These are phyloP conservation scores for Anolis apletophallus DNA, from an alignment of 2,797 vertebrate species.

Conservation along the genomic window DNA sequence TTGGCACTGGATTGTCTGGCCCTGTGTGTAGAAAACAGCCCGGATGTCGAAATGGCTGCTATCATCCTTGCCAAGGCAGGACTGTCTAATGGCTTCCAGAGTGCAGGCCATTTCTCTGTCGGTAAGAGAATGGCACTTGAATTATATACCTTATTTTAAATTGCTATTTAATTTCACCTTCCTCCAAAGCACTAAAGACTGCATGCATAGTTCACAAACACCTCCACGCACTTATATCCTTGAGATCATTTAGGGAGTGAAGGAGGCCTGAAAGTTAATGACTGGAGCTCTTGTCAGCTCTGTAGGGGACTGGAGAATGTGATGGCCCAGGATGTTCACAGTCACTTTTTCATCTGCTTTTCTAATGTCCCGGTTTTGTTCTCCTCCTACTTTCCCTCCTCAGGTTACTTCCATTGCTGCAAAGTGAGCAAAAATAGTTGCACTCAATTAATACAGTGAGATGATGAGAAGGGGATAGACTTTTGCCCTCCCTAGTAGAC, in stretches of 20 bases:
- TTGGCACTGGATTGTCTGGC: constrained; percentile 68
- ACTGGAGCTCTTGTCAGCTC: not conserved
- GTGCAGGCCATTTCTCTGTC: not conserved
- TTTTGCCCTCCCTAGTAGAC: too few species aligned
- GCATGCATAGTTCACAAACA: not conserved
- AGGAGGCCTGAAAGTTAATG: not conserved
- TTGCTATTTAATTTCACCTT: not conserved
- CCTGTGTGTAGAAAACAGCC: constrained; percentile 65
- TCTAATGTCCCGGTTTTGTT: too few species aligned
- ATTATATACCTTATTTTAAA: not conserved
- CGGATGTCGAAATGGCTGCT: rapidly evolving
- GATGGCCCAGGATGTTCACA: not conserved
- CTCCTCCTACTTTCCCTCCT: too few species aligned
- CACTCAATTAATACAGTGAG: too few species aligned
- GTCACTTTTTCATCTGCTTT: too few species aligned
- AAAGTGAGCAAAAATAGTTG: too few species aligned
- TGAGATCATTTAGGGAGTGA: too few species aligned
- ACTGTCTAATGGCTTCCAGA: not conserved
- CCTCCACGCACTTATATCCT: not conserved
- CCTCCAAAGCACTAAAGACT: not conserved
- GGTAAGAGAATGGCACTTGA: constrained; percentile 65
- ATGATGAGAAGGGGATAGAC: too few species aligned
- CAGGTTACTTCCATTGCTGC: too few species aligned
- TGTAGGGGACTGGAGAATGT: not conserved
- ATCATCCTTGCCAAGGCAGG: constrained; percentile 59